Base-by-base conservation (phyloP, 2,888 invertebrate genomes). In the Panopea generosa region DNA sequence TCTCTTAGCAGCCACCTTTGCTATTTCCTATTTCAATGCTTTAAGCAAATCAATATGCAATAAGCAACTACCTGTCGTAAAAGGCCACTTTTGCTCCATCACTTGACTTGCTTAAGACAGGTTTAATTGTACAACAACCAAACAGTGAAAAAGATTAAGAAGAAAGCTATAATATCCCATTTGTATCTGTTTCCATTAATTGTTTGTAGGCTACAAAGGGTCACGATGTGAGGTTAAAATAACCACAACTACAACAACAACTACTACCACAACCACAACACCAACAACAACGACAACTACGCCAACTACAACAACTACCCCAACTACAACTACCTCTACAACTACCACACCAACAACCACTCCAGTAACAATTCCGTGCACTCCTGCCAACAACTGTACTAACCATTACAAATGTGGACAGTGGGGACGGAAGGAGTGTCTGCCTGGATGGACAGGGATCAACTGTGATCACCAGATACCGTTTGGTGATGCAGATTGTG, bases 381-480 rank as follows among this genome's bases (percentile, higher is more conserved):
- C 45, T 2, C 59, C 76, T 16, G 33, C 59, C 40, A 60, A 53
- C 38, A 67, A 66, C 47, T 72, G 66, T 49, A 72, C 50, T 20
- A 27, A 38, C 16, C 75, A 80, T 47, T 72, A 69, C 22, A 27
- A n/a, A 18, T 80, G 79, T 52, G 66, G 59, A 9, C 55, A 60
- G 1, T 53, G 69, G 43, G 79, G 79, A 6, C 33, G 55, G n/a
- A 67, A 53, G 27, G 45, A 68, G 16, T 80, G 79, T 62, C 22
- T 57, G 24, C 68, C 63, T n/a, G 79, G 79, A 27, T 80, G 79
- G 79, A 66, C 69, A 6, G 77, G 77, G 14, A 6, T 18, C 6
- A 29, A 69, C 52, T 77, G 77, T 65, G 59, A 69, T 24, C 38
- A 16, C 6, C 53, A 43, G 3, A 50, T 60, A 14, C 49, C 16